Evolutionary conservation across 2,797 vertebrate species (phyloP), one percentile per base, ranked within the genome.

Genomic region (Poecilia wingei): DNA sequence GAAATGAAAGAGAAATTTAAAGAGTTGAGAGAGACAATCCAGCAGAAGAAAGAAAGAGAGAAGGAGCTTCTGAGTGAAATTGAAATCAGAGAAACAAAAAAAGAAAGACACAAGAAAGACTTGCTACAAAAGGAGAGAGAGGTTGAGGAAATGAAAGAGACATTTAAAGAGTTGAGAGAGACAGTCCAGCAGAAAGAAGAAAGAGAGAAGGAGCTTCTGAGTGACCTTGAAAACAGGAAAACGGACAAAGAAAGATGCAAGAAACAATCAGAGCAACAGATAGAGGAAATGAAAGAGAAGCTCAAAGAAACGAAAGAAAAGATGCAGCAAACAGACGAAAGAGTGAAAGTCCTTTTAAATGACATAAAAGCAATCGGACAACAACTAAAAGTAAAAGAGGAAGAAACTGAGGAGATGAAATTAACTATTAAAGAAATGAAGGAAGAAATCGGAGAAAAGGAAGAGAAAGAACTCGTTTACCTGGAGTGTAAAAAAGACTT

Each of bases 101-200:
- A 55, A 69, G 79, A 69, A 6, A 64, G n/a, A 45, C 55, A 22
- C 31, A 31, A 46, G 55, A 55, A 47, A 33, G 51, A 51, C 13
- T 49, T 75, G 46, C 59, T 83, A 53, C 47, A 80, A 45, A 72
- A 72, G 33, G 80, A 84, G 6, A 74, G n/a, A 6, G 82, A 86
- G 31, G 71, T 80, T 0, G 55, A 80, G 6, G 77, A 75, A 43
- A 59, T 81, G 9, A 79, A 74, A 51, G 2, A 14, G 14, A 55
- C 41, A 0, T 36, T 79, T 3, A 25, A 59, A n/a, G 57, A 82
- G 43, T 14, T 74, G 57, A 61, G 69, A 31, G 73, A 64, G 0
- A 16, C 5, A 2, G 2, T 16, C 77, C 86, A 68, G 73, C 79
- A 75, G 85, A 90, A 53, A 78, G 18, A 51, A 79, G 43, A 87